Evolutionary conservation across 2,113 vertebrate species (phyloP), one percentile per base, ranked within the genome.

Genomic region (Enhydra lutris): DNA sequence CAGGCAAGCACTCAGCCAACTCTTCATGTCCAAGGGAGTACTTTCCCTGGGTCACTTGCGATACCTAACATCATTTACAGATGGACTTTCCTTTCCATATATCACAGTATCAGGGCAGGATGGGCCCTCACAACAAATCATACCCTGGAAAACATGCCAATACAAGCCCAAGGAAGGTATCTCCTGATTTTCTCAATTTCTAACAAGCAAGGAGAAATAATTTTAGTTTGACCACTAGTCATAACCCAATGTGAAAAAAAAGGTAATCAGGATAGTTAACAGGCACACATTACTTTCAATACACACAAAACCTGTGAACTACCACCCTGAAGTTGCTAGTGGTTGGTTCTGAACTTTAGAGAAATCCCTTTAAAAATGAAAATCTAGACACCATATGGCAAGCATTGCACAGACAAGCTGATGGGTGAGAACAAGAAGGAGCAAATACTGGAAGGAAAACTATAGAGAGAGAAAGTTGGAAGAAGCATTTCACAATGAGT

Each of bases 391-490:
- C 76, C 29, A 31, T 21, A 61, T 26, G 39, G 24, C 34, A 87
- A 91, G 23, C 29, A 74, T 18, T 79, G 63, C 45, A 36, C 3
- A 83, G 45, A 39, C 34, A 67, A 79, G 34, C 0, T 80, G 63
- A 91, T 17, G 50, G 39, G 47, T 45, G 50, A 91, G 63, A 74
- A 74, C 15, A 82, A 95, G 24, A 15, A 93, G 85, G 31, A 74
- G 55, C 65, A 85, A 78, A 90, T 92, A 42, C 65, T 89, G 45
- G 71, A 78, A 97, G 78, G 61, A 89, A 74, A 96, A 69, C 81
- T 61, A 83, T 9, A 78, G 34, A 67, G 39, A 89, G 31, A 81
- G 79, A 61, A 42, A 36, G 24, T 67, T 47, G 2, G 47, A 91
- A 55, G 65, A 78, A 89, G 85, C 9, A 55, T 85, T 97, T 84